phyloP scores from a whole-genome alignment of 2,113 vertebrate genomes.

The Accipiter cooperii region DNA sequence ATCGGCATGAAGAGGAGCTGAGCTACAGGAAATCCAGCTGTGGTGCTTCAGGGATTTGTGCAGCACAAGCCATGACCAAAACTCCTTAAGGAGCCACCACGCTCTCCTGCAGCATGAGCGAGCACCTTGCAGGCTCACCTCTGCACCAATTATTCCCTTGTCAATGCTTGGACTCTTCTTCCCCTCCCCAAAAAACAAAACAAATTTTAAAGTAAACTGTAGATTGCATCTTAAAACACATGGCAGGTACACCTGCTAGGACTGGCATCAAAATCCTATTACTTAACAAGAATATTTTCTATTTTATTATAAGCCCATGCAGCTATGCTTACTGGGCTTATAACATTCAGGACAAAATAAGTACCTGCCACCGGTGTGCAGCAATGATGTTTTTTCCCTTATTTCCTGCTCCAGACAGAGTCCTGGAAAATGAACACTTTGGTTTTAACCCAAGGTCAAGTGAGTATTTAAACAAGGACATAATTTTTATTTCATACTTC shows the following conservation, averaged over 20 bases:
- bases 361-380: accelerated
- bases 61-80: not conserved
- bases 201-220: not conserved
- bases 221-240: not conserved
- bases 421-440: not conserved
- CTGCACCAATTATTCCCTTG: not conserved
- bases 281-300: not conserved
- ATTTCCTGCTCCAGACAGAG: not conserved
- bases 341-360: not conserved
- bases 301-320: not conserved
- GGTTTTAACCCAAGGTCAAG: not conserved
- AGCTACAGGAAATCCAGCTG: not conserved
- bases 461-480: not conserved
- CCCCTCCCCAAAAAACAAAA: not conserved
- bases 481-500: not conserved
- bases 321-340: not conserved
- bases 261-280: not conserved
- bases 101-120: accelerated
- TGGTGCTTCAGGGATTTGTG: not conserved
- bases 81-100: not conserved
- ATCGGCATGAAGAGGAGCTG: not conserved
- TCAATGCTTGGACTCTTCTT: not conserved
- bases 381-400: not conserved
- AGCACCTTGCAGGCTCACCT: not conserved
- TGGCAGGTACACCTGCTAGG: not conserved